phyloP scores from a whole-genome alignment of 2,888 invertebrate species.

The Ferdinandea cuprea region DNA sequence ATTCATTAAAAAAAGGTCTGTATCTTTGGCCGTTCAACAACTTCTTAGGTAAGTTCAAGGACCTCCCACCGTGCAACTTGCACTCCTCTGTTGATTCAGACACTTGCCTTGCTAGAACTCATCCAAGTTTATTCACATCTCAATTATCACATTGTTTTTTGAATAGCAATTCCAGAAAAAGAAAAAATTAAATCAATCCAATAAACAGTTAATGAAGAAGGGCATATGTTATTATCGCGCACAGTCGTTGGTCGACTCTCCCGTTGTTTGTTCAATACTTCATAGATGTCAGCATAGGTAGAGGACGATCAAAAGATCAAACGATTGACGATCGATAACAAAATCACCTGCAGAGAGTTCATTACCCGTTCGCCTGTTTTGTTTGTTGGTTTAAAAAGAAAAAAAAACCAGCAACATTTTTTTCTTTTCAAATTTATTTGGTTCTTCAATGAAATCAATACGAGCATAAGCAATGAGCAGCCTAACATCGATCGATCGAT shows the following conservation, averaged over 20 bases:
- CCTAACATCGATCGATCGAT: not conserved
- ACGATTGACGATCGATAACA: slow-evolving; percentile 62
- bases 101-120: too few relatives aligned
- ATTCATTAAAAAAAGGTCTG: too few relatives aligned
- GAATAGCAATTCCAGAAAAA: too few relatives aligned
- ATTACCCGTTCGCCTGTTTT: slow-evolving; percentile 45
- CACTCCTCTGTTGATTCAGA: too few relatives aligned
- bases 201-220: slow-evolving; percentile 67
- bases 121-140: slow-evolving; percentile 62
- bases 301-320: slow-evolving; percentile 53
- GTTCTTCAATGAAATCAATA: slow-evolving; percentile 67
- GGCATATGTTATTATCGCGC: slow-evolving; percentile 57
- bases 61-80: too few relatives aligned
- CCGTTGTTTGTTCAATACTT: slow-evolving; percentile 58
- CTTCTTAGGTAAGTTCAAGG: too few relatives aligned
- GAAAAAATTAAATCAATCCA: slow-evolving; percentile 47
- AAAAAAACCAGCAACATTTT: slow-evolving; percentile 49
- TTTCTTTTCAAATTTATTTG: slow-evolving; percentile 23
- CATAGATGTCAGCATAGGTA: slow-evolving; percentile 50
- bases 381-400: slow-evolving; percentile 41
- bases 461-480: not conserved
- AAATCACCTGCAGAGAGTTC: slow-evolving; percentile 61
- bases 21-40: too few relatives aligned
- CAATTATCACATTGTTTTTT: slow-evolving; percentile 61
- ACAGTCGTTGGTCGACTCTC: slow-evolving; percentile 46